Evolutionary conservation across 2,888 invertebrate genomes (phyloP).

Genomic region (Epinotia bilunana): DNA sequence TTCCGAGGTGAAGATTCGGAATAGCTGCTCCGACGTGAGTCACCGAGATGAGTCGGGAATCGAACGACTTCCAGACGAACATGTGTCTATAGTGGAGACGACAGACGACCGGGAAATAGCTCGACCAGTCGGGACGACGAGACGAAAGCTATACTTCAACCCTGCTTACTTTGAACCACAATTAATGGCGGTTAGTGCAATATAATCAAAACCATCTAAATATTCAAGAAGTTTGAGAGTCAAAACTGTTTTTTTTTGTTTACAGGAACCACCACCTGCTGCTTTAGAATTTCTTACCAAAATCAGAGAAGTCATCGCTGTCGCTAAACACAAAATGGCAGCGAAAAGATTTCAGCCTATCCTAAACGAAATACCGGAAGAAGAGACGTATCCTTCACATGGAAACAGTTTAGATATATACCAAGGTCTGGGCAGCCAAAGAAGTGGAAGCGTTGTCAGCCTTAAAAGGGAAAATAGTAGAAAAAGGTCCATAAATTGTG

Average conservation of each 20-base stretch:
- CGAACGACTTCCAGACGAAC: constrained; percentile 92
- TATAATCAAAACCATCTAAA: background rate
- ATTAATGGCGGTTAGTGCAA: constrained; percentile 87
- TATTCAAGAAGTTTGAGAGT: constrained; percentile 19
- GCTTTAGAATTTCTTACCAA: constrained; percentile 95
- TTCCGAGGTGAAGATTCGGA: constrained; percentile 67
- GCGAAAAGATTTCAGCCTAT: constrained; percentile 92
- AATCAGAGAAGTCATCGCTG: constrained; percentile 95
- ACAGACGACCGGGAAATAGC: constrained; percentile 89
- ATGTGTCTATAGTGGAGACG: constrained; percentile 93
- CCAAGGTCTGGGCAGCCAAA: constrained; percentile 79
- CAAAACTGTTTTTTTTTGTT: constrained; percentile 51
- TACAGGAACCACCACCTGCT: constrained; percentile 95
- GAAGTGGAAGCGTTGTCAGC: constrained; percentile 83
- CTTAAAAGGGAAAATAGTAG: constrained; percentile 86
- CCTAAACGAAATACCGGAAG: constrained; percentile 92
- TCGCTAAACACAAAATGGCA: constrained; percentile 95
- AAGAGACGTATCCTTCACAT: constrained; percentile 83
- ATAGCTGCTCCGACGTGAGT: constrained; percentile 64
- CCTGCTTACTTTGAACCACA: constrained; percentile 96
- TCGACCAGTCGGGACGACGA: constrained; percentile 87
- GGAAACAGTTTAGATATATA: constrained; percentile 80
- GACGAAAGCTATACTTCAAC: constrained; percentile 94
- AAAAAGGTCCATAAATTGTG: constrained; percentile 80
- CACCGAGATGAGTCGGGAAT: constrained; percentile 84